These are phyloP conservation scores for Tragulus kanchil DNA, from an alignment of 2,113 vertebrate species.

Conservation along the genomic window DNA sequence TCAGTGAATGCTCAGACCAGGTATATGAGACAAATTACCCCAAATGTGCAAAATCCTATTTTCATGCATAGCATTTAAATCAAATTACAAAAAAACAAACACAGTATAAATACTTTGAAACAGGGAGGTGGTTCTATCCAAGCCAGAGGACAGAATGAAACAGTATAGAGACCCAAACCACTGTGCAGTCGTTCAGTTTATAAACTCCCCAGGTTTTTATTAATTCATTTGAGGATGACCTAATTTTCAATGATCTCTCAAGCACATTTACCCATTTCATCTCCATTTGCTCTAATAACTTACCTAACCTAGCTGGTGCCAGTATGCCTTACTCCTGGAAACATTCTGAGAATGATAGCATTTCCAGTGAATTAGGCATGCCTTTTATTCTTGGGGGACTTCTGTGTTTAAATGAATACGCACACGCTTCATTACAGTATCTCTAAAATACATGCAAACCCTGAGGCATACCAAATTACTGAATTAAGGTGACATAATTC, in stretches of 20 bases:
- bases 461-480: conserved; percentile 82
- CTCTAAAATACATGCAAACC: conserved; percentile 80
- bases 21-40: background rate
- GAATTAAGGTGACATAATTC: conserved; percentile 86
- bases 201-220: background rate
- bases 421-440: conserved; percentile 82
- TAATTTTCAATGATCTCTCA: conserved; percentile 66
- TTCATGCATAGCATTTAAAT: background rate
- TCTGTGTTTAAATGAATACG: conserved; percentile 81
- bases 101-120: background rate
- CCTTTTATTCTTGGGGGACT: conserved; percentile 78
- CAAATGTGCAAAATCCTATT: background rate
- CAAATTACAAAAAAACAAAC: background rate
- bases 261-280: conserved; percentile 58
- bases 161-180: background rate
- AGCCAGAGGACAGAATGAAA: background rate
- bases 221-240: conserved; percentile 61
- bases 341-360: conserved; percentile 56
- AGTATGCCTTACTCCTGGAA: conserved; percentile 46
- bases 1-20: background rate
- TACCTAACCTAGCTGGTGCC: conserved; percentile 54
- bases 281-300: conserved; percentile 48
- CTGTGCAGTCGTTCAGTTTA: background rate
- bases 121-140: accelerated
- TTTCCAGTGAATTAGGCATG: conserved; percentile 77